Conservation (phyloP, 2,888 invertebrate species). For the Ashinkailepas kermadecensis region DNA sequence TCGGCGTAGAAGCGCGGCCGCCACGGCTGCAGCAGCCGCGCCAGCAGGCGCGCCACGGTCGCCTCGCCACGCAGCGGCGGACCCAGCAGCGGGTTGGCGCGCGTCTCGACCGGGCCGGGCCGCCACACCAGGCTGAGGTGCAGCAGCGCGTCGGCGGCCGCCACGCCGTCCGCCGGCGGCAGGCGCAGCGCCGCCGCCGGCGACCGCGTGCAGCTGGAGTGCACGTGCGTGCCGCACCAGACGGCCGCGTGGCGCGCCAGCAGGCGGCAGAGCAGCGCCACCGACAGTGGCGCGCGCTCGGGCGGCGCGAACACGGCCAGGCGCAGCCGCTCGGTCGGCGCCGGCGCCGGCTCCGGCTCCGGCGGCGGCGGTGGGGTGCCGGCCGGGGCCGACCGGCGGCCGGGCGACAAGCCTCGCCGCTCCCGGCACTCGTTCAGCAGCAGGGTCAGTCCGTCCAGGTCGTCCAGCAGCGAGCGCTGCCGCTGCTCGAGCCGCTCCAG, state of each 20-base stretch:
- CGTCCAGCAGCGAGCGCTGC: background rate
- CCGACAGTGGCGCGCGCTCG: background rate
- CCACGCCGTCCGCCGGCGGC: background rate
- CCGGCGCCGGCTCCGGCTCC: background rate
- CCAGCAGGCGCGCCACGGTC: background rate
- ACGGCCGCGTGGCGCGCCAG: background rate
- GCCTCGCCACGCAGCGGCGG: slow-evolving; percentile 5
- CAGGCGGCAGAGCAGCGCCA: background rate
- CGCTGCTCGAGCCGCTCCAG: slow-evolving; percentile 4
- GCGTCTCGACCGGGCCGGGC: background rate
- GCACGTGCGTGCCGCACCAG: background rate
- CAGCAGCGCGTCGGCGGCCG: background rate
- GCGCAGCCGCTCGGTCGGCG: background rate
- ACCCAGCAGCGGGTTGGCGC: background rate
- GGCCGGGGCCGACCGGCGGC: background rate
- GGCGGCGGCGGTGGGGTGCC: background rate
- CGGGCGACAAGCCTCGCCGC: background rate
- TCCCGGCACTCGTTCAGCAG: background rate
- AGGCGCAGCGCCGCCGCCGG: background rate
- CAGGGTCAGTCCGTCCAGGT: background rate
- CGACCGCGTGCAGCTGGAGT: background rate
- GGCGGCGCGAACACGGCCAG: background rate
- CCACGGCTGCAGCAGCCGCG: slow-evolving; percentile 6
- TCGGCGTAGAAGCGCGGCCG: slow-evolving; percentile 11
- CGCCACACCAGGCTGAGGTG: slow-evolving; percentile 4